A percentile compares a stretch with the other conserved stretches of the same genome.
These are phyloP conservation scores for Cylindroiulus punctatus DNA, from an alignment of 2,888 invertebrate species.

Conservation along the genomic window DNA sequence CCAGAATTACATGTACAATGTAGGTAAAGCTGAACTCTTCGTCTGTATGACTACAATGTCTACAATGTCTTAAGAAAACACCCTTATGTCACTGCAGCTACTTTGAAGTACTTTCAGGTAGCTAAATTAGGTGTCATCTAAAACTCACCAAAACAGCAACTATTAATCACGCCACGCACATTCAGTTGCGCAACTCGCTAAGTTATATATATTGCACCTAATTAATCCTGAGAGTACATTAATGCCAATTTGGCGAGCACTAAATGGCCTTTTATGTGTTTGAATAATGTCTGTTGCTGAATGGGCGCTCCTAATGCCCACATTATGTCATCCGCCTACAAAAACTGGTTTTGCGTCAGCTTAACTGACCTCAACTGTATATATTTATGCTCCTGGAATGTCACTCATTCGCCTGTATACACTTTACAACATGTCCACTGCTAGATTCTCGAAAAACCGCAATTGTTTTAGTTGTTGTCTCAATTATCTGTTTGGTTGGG, in stretches of 20 bases:
- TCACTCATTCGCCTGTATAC: background rate
- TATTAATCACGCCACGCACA: background rate
- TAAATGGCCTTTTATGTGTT: constrained; percentile 6
- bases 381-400: background rate
- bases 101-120: no score
- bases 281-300: background rate
- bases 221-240: background rate
- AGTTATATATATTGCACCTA: background rate
- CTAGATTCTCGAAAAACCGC: background rate
- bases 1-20: background rate
- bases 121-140: background rate
- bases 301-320: background rate
- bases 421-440: background rate
- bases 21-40: background rate
- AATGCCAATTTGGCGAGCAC: background rate
- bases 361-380: background rate
- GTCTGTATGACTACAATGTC: no score
- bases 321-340: background rate
- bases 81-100: background rate
- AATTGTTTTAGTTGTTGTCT: background rate
- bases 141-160: background rate
- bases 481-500: background rate
- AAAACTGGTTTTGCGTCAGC: background rate
- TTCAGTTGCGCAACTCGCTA: background rate
- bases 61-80: background rate